Evolutionary conservation across 2,888 invertebrate species (phyloP).

Genomic region (Eretmocerus hayati): DNA sequence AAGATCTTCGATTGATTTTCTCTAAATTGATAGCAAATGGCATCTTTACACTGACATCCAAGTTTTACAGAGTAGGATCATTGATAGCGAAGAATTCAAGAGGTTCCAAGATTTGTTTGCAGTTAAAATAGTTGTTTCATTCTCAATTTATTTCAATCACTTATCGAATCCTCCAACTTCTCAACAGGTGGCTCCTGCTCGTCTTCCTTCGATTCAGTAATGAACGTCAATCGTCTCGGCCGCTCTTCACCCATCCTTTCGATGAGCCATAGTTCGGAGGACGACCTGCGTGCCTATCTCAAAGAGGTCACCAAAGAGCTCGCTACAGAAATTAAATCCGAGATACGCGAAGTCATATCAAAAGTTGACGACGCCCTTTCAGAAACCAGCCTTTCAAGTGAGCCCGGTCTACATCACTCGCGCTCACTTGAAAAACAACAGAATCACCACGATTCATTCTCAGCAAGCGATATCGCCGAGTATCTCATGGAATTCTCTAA

Average conservation of each 20-base stretch:
- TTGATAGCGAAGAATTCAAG: too few relatives aligned
- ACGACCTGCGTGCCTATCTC: constrained; percentile 67
- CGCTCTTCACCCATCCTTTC: constrained; percentile 39
- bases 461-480: constrained; percentile 68
- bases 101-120: too few relatives aligned
- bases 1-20: too few relatives aligned
- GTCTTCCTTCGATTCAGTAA: constrained; percentile 27
- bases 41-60: too few relatives aligned
- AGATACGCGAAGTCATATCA: constrained; percentile 72
- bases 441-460: constrained; percentile 56
- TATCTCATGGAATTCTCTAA: constrained; percentile 71
- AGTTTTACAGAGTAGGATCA: too few relatives aligned
- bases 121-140: background rate
- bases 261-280: constrained; percentile 50
- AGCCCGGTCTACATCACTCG: constrained; percentile 44
- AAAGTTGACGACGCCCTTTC: constrained; percentile 73
- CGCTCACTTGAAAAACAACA: constrained; percentile 24
- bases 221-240: constrained; percentile 30
- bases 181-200: constrained; percentile 20
- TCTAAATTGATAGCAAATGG: too few relatives aligned
- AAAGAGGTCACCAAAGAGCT: constrained; percentile 72
- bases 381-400: constrained; percentile 58
- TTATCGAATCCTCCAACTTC: too few relatives aligned
- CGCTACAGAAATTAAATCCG: constrained; percentile 74
- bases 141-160: background rate